Base-by-base conservation (phyloP, 2,797 vertebrate species). In the Anguilla anguilla region DNA sequence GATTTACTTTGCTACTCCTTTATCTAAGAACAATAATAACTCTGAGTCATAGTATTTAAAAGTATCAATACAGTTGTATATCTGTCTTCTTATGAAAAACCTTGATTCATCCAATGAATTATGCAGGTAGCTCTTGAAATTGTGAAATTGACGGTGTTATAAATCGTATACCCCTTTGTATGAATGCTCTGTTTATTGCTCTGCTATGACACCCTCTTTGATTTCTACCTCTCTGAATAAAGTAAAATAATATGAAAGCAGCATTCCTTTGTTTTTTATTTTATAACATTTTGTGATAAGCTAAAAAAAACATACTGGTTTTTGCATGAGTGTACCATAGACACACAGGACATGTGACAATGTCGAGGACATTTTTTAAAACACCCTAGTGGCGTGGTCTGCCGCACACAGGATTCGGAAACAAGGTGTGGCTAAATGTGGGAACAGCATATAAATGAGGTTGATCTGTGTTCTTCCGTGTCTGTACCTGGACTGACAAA, bases 401-500 rank as follows among this genome's bases (percentile, higher is more conserved):
- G 22, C 11, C 7, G 39, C 6, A 69, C 6, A 22, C 6, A 61
- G 46, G 57, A 67, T 79, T 61, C 46, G 3, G n/a, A 49, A 85
- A 46, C 17, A 81, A 79, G 88, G 88, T 22, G 72, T 77, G 86
- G 83, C 72, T 35, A 3, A 51, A 61, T 64, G 85, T 17, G 2
- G 7, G 35, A 49, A 43, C 67, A 49, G 83, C 51, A 69, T 64
- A 89, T 89, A 87, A 87, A 87, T 85, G 39, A 43, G 19, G 55
- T 0, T 59, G 10, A 59, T 28, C 2, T 83, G 15, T 67, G 6
- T 6, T 64, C 79, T 6, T 64, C 55, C n/a, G 74, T 64, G 79
- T 39, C 15, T 31, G 59, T 43, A 64, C 35, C 85, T 57, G 72
- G 39, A 86, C 85, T 28, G 61, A 31, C n/a, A 31, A 67, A 19